Base-by-base conservation (phyloP, 2,888 invertebrate species). In the Selenia dentaria region DNA sequence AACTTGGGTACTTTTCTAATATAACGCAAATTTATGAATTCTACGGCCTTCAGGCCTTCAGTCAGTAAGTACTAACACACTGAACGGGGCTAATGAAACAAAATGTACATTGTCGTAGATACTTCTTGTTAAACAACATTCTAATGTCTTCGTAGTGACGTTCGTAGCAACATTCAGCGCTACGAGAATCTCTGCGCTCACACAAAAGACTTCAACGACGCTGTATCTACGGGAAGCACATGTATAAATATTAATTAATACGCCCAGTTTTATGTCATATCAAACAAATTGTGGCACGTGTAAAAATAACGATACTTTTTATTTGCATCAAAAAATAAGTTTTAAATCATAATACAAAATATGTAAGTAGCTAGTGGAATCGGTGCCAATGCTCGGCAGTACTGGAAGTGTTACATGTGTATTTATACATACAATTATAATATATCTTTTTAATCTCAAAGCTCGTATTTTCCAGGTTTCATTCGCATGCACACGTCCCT, bases 131-230 rank as follows among this genome's bases (percentile, higher is more conserved):
- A n/a, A n/a, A n/a, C n/a, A n/a, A n/a, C n/a, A n/a, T n/a, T 24
- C 10, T 34, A 48, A 42, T n/a, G 14, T 26, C 3, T 16, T 3
- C 16, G 1, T 8, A 22, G 22, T 22, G 8, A 2, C 11, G 5
- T 6, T 53, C 49, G 48, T 54, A 59, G 51, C 32, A 16, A 37
- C 10, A 11, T 39, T 3, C 34, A 25, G 31, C 27, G 55, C 52
- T 56, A 56, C 56, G 57, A 35, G 31, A 27, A 33, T 22, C 22
- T 22, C 22, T 22, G 22, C 44, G 33, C 53, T 40, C 50, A 68
- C 79, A 80, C 63, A 78, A 85, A 86, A 83, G 85, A 87, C 75
- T 70, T 87, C 84, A 86, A 87, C 83, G 83, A 62, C 51, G 51
- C 46, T 32, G 38, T 29, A 43, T 51, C 50, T 51, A 57, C 57